Base-by-base conservation (phyloP, 1,140 invertebrate genomes). In the Triops cancriformis region DNA sequence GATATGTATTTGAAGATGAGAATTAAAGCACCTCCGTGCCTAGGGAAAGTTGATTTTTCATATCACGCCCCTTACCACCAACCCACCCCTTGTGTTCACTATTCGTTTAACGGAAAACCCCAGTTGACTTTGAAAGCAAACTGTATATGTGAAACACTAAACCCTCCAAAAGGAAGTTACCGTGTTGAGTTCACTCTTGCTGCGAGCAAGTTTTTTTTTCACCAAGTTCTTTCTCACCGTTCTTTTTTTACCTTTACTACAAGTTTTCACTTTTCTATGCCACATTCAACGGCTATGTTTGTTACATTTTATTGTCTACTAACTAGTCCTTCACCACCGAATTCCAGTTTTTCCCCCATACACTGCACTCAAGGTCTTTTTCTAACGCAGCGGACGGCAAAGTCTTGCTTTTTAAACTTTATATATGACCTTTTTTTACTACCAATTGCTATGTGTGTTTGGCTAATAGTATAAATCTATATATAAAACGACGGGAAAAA, bases 381-480 rank as follows among this genome's bases (percentile, higher is more conserved):
- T 23, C 51, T 64, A 64, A 23, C 51, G 51, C 23, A 18, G 23
- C 23, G 18, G 51, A 64, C 51, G 51, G 51, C 14, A 64, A 64
- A 64, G 23, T 18, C 23, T 64, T 9, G 51, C 51, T 64, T 64
- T 64, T 64, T 64, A 37, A 37, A 64, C 51, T 64, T 64, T 64
- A 64, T 64, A 64, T 64, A 64, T 14, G 51, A 64, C n/a, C n/a
- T 64, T 64, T 64, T 64, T 64, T 37, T 37, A 37, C 31, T 64
- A 64, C 45, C 51, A 23, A 64, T 18, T 64, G 51, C n/a, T 64
- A 64, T n/a, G 51, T 23, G 51, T 64, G 51, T 18, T 23, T 64
- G 23, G 12, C 12, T 23, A 64, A 64, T 64, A 23, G 5, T 18
- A 64, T 9, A 64, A 23, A 64, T 64, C 14, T 64, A 64, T 23